Conservation (phyloP, 1,140 invertebrate species). For the Parasteatoda tepidariorum region DNA sequence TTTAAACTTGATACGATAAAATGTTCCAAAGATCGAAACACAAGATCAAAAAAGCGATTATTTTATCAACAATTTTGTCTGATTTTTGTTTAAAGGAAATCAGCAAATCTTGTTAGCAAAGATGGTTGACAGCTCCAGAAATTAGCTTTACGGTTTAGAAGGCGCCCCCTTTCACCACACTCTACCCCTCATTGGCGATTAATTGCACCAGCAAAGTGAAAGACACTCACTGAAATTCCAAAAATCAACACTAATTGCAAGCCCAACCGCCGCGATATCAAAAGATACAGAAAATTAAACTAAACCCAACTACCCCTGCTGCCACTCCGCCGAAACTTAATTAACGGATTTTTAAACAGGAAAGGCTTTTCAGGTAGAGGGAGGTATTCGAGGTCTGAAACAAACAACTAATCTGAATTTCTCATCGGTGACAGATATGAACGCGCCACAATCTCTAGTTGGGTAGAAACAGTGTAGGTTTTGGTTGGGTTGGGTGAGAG, state of each 20-base stretch:
- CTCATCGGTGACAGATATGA: slow-evolving; percentile 15
- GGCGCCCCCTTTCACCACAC: too few relatives aligned
- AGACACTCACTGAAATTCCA: background rate
- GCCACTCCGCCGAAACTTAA: slow-evolving; percentile 24
- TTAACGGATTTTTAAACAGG: slow-evolving; percentile 44
- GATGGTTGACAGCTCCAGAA: too few relatives aligned
- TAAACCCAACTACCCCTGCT: background rate
- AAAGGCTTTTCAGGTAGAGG: too few relatives aligned
- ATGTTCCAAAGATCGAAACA: too few relatives aligned
- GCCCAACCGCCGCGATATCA: background rate
- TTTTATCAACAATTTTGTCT: too few relatives aligned
- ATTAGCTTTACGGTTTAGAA: too few relatives aligned
- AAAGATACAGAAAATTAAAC: background rate
- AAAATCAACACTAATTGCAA: background rate
- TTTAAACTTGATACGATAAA: too few relatives aligned
- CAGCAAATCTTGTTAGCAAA: too few relatives aligned
- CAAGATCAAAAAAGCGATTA: too few relatives aligned
- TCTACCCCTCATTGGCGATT: slow-evolving; percentile 28
- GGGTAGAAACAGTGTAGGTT: background rate
- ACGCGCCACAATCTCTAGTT: background rate
- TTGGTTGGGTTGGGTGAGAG: background rate
- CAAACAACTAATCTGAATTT: slow-evolving; percentile 25
- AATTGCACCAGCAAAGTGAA: background rate
- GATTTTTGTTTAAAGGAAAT: too few relatives aligned
- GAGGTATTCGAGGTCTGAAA: background rate